Percentiles rank a stretch among this genome's conserved stretches.
phyloP scores from a whole-genome alignment of 2,888 invertebrate genomes.

The Drosophila pseudotalamancana region DNA sequence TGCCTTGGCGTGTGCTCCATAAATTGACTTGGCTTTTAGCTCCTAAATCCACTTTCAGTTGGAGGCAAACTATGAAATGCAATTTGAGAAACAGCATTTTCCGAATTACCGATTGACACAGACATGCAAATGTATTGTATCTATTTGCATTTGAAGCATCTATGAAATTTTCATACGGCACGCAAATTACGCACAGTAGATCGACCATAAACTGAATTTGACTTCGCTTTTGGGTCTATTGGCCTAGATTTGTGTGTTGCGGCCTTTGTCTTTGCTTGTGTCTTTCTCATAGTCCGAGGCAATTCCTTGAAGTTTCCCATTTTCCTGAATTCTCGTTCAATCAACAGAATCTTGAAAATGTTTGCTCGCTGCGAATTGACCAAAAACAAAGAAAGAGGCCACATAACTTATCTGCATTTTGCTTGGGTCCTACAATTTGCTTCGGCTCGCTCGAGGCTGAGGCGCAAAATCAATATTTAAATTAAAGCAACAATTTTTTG shows the following conservation, averaged over 20 bases:
- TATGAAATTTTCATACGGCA: constrained; percentile 59
- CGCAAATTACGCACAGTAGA: constrained; percentile 66
- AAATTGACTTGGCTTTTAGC: constrained; percentile 13
- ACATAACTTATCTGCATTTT: constrained; percentile 32
- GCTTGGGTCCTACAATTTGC: constrained; percentile 52
- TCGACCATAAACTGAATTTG: constrained; percentile 12
- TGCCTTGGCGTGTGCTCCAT: neutral
- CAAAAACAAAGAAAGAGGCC: constrained; percentile 32
- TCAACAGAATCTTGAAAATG: constrained; percentile 47
- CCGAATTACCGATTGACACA: constrained; percentile 2
- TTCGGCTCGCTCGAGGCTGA: constrained; percentile 11
- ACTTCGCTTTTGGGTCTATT: neutral
- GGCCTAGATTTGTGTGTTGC: constrained; percentile 1
- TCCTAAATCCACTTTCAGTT: neutral
- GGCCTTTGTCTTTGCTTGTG: neutral
- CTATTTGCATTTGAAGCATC: constrained; percentile 55
- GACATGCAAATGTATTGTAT: constrained; percentile 17
- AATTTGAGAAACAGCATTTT: neutral
- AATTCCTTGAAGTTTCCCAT: constrained; percentile 1
- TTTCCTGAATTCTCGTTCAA: constrained; percentile 11
- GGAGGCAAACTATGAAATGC: neutral
- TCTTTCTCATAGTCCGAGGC: neutral
- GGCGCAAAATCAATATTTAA: constrained; percentile 72
- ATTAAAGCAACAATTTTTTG: constrained; percentile 58
- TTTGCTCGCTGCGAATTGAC: constrained; percentile 18